Base-by-base conservation (phyloP, 1,140 invertebrate species). In the Tachypleus tridentatus region DNA sequence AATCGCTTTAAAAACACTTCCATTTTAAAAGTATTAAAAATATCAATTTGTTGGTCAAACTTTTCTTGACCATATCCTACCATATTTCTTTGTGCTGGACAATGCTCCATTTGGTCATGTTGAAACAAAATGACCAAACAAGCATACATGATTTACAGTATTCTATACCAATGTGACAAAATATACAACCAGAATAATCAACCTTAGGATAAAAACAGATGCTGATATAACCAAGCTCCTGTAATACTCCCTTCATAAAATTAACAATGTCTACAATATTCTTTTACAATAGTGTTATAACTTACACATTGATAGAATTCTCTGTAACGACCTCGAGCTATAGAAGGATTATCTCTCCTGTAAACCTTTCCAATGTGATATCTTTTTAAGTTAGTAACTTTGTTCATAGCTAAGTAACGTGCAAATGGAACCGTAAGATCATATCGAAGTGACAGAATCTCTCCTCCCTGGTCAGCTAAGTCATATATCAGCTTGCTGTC, bases 281-380 rank as follows among this genome's bases (percentile, higher is more conserved):
- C 61, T 47, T 52, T 57, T 52, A 47, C 7, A 57, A 10, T 49
- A 51, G 58, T 49, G 8, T 52, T n/a, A 56, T 6, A 52, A 89
- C 89, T 87, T 84, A 97, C 93, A 83, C 97, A 99, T 80, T 99
- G 97, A 79, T 96, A 98, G 81, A 99, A 99, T 76, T 99, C 97
- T 64, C 97, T 82, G 75, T 93, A 99, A 69, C 97, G 82, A 50
- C 97, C 97, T 79, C 86, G 87, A 0, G 92, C 91, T 83, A 98
- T 97, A 1, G 93, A 87, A 4, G 97, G 97, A 79, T 98, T 97
- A 77, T 99, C 97, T 72, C 97, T 82, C 64, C 97, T 82, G 76
- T 99, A 99, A 5, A 99, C 97, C 79, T 94, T 94, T 29, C 88
- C 91, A 68, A 96, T 93, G 72, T 94, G 91, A 75, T 94, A 95